phyloP scores from a whole-genome alignment of 2,113 vertebrate species.

The Ochotona princeps region DNA sequence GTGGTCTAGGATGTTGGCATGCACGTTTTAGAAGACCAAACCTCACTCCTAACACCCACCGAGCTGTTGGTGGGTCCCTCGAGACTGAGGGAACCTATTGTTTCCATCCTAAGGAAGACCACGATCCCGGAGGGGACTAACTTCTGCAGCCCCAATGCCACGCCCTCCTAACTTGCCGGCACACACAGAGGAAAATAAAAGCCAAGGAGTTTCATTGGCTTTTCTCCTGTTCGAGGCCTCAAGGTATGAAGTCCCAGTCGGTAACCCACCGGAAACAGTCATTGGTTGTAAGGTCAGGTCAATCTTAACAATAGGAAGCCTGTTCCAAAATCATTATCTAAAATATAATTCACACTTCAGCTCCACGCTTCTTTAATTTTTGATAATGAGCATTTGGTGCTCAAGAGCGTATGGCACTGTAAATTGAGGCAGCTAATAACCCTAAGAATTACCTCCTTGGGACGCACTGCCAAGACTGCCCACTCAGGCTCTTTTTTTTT shows the following conservation, averaged over 20 bases:
- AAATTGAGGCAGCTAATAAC: constrained; percentile 83
- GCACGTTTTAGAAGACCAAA: neutral
- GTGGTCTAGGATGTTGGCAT: neutral
- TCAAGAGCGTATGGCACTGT: constrained; percentile 62
- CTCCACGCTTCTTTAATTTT: constrained; percentile 82
- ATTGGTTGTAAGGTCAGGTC: constrained; percentile 78
- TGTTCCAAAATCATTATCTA: constrained; percentile 82
- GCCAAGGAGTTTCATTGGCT: constrained; percentile 18
- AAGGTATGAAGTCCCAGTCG: neutral
- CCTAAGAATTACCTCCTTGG: constrained; percentile 82
- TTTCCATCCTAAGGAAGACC: neutral
- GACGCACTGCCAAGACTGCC: constrained; percentile 81
- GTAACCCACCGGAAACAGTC: constrained; percentile 4
- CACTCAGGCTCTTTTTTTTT: constrained; percentile 41
- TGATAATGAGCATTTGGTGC: constrained; percentile 79
- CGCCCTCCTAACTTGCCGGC: constrained; percentile 3
- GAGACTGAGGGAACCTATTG: neutral
- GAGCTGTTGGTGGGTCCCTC: neutral
- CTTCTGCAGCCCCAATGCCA: constrained; percentile 15
- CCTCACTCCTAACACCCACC: neutral
- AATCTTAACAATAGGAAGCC: constrained; percentile 80
- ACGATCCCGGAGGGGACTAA: neutral
- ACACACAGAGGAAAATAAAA: neutral
- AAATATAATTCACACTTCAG: constrained; percentile 83
- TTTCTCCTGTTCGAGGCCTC: constrained; percentile 53